These are phyloP conservation scores for Channa maculata DNA, from an alignment of 2,113 vertebrate species.

Conservation along the genomic window DNA sequence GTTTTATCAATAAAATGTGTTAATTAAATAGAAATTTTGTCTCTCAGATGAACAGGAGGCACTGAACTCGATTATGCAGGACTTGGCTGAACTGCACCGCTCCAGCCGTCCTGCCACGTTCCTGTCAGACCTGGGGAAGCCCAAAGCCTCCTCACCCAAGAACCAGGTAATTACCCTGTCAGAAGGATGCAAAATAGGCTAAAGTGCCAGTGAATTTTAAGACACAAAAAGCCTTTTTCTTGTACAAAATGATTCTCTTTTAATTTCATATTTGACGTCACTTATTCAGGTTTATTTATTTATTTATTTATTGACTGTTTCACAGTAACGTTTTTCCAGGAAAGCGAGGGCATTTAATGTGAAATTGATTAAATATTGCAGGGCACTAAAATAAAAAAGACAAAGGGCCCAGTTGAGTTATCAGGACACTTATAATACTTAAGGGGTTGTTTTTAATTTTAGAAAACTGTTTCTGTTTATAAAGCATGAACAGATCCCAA, in stretches of 20 bases:
- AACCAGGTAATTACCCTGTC: constrained; percentile 88
- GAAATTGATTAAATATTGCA: background rate
- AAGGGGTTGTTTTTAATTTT: too few relatives aligned
- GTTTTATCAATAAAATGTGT: background rate
- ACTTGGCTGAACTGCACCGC: constrained; percentile 96
- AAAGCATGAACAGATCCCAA: too few relatives aligned
- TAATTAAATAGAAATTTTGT: background rate
- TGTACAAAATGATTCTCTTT: too few relatives aligned
- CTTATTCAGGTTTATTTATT: too few relatives aligned
- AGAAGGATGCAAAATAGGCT: too few relatives aligned
- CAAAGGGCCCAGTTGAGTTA: too few relatives aligned
- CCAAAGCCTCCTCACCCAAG: constrained; percentile 93
- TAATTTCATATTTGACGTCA: too few relatives aligned
- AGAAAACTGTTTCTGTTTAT: too few relatives aligned
- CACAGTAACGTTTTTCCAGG: background rate
- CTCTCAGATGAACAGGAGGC: constrained; percentile 93
- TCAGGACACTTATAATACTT: too few relatives aligned
- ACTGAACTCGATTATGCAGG: constrained; percentile 99
- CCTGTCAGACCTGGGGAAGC: constrained; percentile 89
- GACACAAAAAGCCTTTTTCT: too few relatives aligned
- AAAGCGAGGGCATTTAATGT: background rate
- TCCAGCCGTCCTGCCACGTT: constrained; percentile 91
- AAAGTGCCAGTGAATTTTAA: too few relatives aligned
- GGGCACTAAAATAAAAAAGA: too few relatives aligned
- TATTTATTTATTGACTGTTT: background rate